Percentiles rank a stretch among this genome's conserved stretches.
Evolutionary conservation across 2,888 invertebrate genomes (phyloP).

Genomic region (Petrolisthes manimaculis): DNA sequence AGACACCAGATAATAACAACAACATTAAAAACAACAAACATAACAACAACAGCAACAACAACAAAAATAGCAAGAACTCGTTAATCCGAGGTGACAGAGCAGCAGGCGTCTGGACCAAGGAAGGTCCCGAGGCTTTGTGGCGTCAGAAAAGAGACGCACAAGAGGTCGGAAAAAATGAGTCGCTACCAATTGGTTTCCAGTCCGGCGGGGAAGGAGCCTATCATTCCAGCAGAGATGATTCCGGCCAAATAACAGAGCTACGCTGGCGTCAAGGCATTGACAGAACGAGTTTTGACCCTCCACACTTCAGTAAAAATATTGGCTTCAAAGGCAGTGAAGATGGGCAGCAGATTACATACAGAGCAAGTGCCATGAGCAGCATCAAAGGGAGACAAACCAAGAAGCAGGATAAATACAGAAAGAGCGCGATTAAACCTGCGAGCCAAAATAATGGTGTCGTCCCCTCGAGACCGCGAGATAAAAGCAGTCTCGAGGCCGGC

Average conservation of each 20-base stretch:
- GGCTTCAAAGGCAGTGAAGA: too few relatives aligned
- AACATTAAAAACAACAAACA: too few relatives aligned
- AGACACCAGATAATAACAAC: too few relatives aligned
- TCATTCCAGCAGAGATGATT: too few relatives aligned
- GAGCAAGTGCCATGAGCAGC: too few relatives aligned
- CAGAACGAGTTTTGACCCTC: too few relatives aligned
- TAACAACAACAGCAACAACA: not conserved
- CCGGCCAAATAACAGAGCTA: too few relatives aligned
- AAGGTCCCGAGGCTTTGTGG: not conserved
- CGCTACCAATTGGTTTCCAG: not conserved
- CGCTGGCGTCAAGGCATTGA: too few relatives aligned
- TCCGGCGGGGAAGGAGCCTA: too few relatives aligned
- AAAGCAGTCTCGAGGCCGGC: not conserved
- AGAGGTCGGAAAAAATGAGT: constrained; percentile 20
- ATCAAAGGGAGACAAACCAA: too few relatives aligned
- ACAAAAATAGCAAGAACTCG: constrained; percentile 24
- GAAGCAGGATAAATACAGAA: not conserved
- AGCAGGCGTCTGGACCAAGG: constrained; percentile 10
- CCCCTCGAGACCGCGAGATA: not conserved
- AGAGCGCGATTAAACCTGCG: not conserved
- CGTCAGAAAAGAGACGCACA: constrained; percentile 24
- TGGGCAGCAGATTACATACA: too few relatives aligned
- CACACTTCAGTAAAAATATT: too few relatives aligned
- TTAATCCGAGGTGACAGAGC: constrained; percentile 30
- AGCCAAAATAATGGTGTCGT: constrained; percentile 2